Base-by-base conservation (phyloP, 2,888 invertebrate species). In the Eulithis prunata region DNA sequence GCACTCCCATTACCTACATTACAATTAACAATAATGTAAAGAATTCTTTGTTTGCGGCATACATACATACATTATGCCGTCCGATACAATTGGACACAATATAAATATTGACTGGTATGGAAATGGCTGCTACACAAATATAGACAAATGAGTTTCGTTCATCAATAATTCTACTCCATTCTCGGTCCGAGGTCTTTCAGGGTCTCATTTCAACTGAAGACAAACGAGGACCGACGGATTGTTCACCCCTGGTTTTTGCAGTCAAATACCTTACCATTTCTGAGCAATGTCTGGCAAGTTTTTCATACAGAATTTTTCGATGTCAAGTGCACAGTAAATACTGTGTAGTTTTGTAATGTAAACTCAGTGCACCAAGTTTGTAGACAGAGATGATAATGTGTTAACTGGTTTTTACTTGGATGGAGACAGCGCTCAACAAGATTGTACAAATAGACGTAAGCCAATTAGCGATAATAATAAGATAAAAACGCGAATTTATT, bases 41-140 rank as follows among this genome's bases (percentile, higher is more conserved):
- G 3, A 49, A 21, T 21, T 4, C 11, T 49, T 47, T 49, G 49
- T 49, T 21, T 10, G 11, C 49, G 21, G 14, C 14, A 21, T 14
- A 55, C n/a, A 54, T 53, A 45, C 21, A 21, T 21, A 21, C 21
- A 53, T 53, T 52, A 53, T 54, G 46, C 36, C 13, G 46, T 43
- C 49, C 54, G 14, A 43, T 64, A 64, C 47, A 58, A 64, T 45
- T 43, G 43, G 51, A 59, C 21, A 59, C 21, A 51, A 28, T 41
- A 58, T 41, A 41, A 63, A 63, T 57, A 62, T 57, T 52, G 51
- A 45, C 51, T 47, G 47, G 21, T 12, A 53, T 57, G 52, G 41
- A 54, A 64, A 63, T 54, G 12, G 6, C 13, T 32, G 38, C 47
- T 49, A 43, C 46, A 45, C 6, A 45, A 51, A 54, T 47, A 61